A percentile compares a stretch with the other conserved stretches of the same genome.
Conservation (phyloP, 1,140 invertebrate genomes). For the Tetramorium alpestre region DNA sequence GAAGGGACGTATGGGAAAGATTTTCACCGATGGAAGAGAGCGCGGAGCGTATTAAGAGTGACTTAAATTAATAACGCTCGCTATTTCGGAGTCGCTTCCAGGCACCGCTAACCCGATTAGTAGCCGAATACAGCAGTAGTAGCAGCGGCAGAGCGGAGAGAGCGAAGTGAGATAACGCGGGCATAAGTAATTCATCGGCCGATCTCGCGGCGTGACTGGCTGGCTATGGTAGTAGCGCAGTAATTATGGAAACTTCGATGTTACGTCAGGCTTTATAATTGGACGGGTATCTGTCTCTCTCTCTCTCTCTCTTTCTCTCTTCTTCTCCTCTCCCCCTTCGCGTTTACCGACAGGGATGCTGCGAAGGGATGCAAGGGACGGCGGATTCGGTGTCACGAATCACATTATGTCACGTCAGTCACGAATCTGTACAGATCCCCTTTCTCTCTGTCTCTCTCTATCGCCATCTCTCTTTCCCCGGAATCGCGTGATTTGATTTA, state of each 20-base stretch:
- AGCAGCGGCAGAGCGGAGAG: conserved; percentile 66
- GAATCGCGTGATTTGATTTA: conserved; percentile 57
- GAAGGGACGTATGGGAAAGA: conserved; percentile 61
- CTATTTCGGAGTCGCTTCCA: conserved; percentile 80
- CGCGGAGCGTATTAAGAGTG: conserved; percentile 70
- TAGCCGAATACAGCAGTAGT: conserved; percentile 62
- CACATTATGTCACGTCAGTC: conserved; percentile 75
- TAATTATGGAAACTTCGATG: conserved; percentile 78
- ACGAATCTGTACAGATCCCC: conserved; percentile 54
- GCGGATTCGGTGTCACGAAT: conserved; percentile 61
- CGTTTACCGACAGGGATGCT: conserved; percentile 46
- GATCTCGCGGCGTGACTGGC: conserved; percentile 71
- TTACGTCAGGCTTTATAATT: conserved; percentile 73
- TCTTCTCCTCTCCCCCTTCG: neutral
- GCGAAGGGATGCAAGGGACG: conserved; percentile 10
- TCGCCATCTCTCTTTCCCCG: conserved; percentile 20
- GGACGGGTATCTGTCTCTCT: conserved; percentile 34
- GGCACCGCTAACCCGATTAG: conserved; percentile 82
- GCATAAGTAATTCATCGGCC: conserved; percentile 79
- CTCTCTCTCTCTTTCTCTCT: conserved; percentile 1
- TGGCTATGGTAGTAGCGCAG: conserved; percentile 72
- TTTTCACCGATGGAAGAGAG: conserved; percentile 54
- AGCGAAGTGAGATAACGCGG: conserved; percentile 70
- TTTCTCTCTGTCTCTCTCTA: neutral
- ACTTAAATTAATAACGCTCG: conserved; percentile 76